phyloP scores from a whole-genome alignment of 2,797 vertebrate species.

The Gambusia yucatana region DNA sequence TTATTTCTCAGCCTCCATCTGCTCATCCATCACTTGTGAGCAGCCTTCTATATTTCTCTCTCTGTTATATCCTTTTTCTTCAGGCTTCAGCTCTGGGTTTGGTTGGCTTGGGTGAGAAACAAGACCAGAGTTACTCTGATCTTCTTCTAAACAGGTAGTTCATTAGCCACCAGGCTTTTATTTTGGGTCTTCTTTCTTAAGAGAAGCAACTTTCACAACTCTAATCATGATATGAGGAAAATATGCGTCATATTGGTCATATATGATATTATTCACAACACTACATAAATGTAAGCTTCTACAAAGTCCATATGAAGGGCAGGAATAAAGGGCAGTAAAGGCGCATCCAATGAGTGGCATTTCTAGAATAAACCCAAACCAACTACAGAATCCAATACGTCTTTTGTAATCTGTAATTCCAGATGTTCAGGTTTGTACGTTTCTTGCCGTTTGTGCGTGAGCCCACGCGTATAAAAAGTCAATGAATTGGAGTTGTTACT shows the following conservation, averaged over 20 bases:
- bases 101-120: constrained; percentile 54
- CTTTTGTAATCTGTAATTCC: neutral
- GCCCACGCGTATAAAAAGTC: neutral
- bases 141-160: constrained; percentile 53
- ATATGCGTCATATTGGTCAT: neutral
- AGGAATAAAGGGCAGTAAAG: neutral
- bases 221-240: neutral
- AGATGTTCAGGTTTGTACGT: constrained; percentile 8
- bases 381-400: neutral
- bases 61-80: neutral
- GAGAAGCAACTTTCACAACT: constrained; percentile 13
- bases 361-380: neutral
- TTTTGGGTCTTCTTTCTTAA: constrained; percentile 40
- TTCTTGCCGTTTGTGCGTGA: neutral
- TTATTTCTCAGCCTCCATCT: constrained; percentile 47
- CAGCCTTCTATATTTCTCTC: constrained; percentile 36
- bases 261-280: neutral
- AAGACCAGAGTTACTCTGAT: constrained; percentile 46
- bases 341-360: neutral
- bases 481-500: constrained; percentile 24
- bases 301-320: neutral
- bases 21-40: constrained; percentile 56
- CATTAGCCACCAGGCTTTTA: constrained; percentile 49
- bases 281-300: neutral
- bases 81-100: constrained; percentile 19